These are phyloP conservation scores for Drosophila anceps DNA, from an alignment of 2,888 invertebrate species.

Conservation along the genomic window DNA sequence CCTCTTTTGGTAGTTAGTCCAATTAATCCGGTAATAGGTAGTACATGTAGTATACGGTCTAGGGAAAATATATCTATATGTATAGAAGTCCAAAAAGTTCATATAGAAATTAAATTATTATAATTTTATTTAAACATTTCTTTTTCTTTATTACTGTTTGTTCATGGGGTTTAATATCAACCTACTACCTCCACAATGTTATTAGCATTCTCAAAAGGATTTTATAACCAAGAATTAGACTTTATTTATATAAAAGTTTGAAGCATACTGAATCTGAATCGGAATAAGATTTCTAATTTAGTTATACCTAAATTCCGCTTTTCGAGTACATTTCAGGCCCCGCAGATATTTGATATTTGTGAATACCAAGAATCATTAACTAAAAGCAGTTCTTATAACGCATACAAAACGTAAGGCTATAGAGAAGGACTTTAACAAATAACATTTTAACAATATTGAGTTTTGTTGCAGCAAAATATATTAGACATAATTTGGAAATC, in stretches of 20 bases:
- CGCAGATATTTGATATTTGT: too few species aligned
- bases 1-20: conserved; percentile 32
- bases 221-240: neutral
- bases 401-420: too few species aligned
- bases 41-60: neutral
- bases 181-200: conserved; percentile 65
- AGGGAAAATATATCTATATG: neutral
- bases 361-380: neutral
- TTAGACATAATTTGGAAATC: neutral
- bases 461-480: neutral
- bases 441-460: neutral
- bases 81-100: neutral
- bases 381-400: neutral
- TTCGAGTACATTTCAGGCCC: too few species aligned
- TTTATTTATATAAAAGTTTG: neutral
- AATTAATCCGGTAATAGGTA: conserved; percentile 4
- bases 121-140: neutral
- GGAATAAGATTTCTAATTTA: too few species aligned
- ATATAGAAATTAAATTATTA: neutral
- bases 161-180: conserved; percentile 44
- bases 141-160: neutral
- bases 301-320: too few species aligned
- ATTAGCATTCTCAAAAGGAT: neutral
- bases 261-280: neutral
- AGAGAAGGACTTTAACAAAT: neutral